Conservation (phyloP, 2,888 invertebrate genomes). For the Rotaria socialis region DNA sequence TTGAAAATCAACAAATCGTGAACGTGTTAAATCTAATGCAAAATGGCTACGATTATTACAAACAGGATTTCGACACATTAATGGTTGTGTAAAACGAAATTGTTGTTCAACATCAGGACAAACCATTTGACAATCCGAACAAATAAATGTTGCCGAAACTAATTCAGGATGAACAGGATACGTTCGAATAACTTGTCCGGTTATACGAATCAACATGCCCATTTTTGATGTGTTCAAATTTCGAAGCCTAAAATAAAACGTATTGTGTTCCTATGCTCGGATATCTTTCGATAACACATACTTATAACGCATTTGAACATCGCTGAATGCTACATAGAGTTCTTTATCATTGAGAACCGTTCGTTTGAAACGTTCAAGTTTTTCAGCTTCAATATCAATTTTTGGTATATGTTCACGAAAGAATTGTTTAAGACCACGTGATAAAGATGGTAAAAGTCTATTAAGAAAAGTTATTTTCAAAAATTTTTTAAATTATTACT, state of each 20-base stretch:
- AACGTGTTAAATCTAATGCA: conserved; percentile 83
- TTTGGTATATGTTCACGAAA: conserved; percentile 35
- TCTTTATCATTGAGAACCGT: conserved; percentile 19
- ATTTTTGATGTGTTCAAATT: conserved; percentile 87
- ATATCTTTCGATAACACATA: background rate
- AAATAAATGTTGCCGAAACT: conserved; percentile 77
- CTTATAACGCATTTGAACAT: conserved; percentile 35
- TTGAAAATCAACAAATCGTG: conserved; percentile 93
- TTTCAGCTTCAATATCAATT: conserved; percentile 25
- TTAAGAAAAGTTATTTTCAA: background rate
- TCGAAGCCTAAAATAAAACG: conserved; percentile 64
- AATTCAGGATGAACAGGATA: conserved; percentile 98
- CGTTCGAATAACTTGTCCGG: conserved; percentile 83
- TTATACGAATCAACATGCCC: conserved; percentile 84
- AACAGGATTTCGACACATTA: conserved; percentile 90
- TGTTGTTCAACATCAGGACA: conserved; percentile 93
- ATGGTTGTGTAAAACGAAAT: conserved; percentile 81
- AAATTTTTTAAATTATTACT: no score
- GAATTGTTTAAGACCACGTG: conserved; percentile 28
- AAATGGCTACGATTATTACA: conserved; percentile 86
- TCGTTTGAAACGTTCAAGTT: conserved; percentile 27
- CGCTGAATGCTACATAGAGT: conserved; percentile 19
- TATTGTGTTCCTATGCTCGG: no score
- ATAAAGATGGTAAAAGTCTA: conserved; percentile 21
- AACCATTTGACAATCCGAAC: conserved; percentile 88